Percentiles rank a stretch among this genome's conserved stretches.
Conservation (phyloP, 1,140 invertebrate genomes). For the Temnothorax curvispinosus region DNA sequence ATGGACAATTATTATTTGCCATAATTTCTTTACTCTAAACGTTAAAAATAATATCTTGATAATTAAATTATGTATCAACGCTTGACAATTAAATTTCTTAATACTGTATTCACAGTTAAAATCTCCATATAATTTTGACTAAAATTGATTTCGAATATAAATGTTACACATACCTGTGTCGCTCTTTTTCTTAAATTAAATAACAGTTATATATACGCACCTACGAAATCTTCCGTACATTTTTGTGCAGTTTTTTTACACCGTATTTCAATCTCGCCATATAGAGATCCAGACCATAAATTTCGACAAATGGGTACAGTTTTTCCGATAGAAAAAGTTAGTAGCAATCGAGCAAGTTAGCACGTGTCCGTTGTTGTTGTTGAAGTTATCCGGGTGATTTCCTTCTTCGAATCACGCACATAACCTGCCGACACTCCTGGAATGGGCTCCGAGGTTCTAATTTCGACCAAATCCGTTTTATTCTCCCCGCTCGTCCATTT, state of each 20-base stretch:
- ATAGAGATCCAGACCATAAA: neutral
- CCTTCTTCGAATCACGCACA: constrained; percentile 36
- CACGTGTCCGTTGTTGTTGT: neutral
- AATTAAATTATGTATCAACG: neutral
- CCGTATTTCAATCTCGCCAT: neutral
- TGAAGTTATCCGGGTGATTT: constrained; percentile 44
- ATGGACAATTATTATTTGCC: neutral
- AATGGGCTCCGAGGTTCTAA: constrained; percentile 58
- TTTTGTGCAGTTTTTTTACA: neutral
- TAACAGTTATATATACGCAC: too few relatives aligned
- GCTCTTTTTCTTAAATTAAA: neutral
- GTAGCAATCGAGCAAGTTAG: constrained; percentile 23
- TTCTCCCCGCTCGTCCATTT: constrained; percentile 36
- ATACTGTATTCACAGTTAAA: neutral
- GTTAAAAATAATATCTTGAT: neutral
- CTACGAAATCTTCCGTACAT: neutral
- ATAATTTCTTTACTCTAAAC: neutral
- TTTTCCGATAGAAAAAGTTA: constrained; percentile 31
- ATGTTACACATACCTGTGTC: too few relatives aligned
- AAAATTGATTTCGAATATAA: neutral
- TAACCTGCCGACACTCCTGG: constrained; percentile 18
- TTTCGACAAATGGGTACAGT: neutral
- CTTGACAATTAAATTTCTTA: neutral
- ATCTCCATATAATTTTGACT: neutral
- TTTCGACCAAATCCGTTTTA: constrained; percentile 64